Evolutionary conservation across 2,113 vertebrate species (phyloP).

Genomic region (Cromileptes altivelis): DNA sequence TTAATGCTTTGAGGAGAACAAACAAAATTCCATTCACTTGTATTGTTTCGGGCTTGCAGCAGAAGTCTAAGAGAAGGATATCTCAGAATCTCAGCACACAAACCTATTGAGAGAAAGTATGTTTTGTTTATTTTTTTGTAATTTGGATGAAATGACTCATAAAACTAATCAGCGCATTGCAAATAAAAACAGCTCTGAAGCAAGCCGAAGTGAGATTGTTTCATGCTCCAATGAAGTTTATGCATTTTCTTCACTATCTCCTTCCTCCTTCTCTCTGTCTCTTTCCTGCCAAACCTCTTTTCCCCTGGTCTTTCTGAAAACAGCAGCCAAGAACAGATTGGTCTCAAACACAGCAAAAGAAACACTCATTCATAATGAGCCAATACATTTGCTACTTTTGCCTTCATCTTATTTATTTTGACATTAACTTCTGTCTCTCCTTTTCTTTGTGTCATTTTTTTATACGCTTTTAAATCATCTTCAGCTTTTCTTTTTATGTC

Average conservation of each 20-base stretch:
- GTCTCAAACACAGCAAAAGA: slow-evolving; percentile 9
- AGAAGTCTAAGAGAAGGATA: neutral
- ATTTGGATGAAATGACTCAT: slow-evolving; percentile 17
- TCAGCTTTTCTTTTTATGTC: neutral
- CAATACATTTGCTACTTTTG: slow-evolving; percentile 15
- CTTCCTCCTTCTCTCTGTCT: slow-evolving; percentile 13
- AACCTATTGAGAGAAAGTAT: neutral
- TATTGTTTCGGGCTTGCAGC: neutral
- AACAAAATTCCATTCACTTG: neutral
- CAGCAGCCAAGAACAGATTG: slow-evolving; percentile 34
- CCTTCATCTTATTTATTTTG: neutral
- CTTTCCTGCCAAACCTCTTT: slow-evolving; percentile 47
- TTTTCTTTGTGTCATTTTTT: neutral
- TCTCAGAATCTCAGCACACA: neutral
- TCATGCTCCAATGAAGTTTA: neutral
- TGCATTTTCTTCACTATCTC: slow-evolving; percentile 21
- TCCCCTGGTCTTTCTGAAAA: slow-evolving; percentile 29
- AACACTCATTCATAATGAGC: neutral
- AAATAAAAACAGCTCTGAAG: slow-evolving; percentile 1
- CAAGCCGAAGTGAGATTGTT: neutral
- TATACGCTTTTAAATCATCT: neutral
- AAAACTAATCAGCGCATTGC: slow-evolving; percentile 33
- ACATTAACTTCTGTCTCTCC: neutral
- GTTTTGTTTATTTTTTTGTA: neutral
- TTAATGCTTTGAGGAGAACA: neutral